A percentile compares a stretch with the other conserved stretches of the same genome.
These are phyloP conservation scores for Esperia sulphurella DNA, from an alignment of 2,888 invertebrate species.

Conservation along the genomic window DNA sequence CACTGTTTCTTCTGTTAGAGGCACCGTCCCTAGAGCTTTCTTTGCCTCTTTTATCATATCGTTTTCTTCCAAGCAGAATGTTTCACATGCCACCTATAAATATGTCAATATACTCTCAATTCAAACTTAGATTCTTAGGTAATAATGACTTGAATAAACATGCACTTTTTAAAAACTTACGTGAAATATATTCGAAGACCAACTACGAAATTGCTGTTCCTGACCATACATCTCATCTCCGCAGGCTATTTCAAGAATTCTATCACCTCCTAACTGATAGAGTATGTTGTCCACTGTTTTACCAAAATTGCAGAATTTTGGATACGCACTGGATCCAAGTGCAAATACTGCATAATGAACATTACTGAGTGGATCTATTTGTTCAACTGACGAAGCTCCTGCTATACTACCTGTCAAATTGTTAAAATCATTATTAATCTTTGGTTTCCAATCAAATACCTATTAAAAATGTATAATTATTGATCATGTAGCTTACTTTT, in stretches of 20 bases:
- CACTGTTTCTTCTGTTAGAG: slow-evolving; percentile 86
- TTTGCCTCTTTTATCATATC: slow-evolving; percentile 90
- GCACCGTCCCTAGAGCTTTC: slow-evolving; percentile 85
- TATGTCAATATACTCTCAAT: background rate
- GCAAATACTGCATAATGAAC: slow-evolving; percentile 96
- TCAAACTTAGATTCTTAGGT: background rate
- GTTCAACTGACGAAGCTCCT: slow-evolving; percentile 86
- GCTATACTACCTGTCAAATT: slow-evolving; percentile 82
- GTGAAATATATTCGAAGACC: slow-evolving; percentile 93
- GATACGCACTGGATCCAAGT: slow-evolving; percentile 96
- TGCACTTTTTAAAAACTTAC: slow-evolving; percentile 62
- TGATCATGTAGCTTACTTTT: slow-evolving; percentile 53
- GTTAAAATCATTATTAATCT: background rate
- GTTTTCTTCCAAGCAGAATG: slow-evolving; percentile 94
- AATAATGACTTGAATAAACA: background rate
- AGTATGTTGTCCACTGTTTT: slow-evolving; percentile 93
- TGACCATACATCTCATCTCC: slow-evolving; percentile 98
- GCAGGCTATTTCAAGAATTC: slow-evolving; percentile 86
- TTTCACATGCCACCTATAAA: slow-evolving; percentile 90
- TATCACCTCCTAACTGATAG: slow-evolving; percentile 93
- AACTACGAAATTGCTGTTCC: slow-evolving; percentile 93
- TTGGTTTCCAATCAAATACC: background rate
- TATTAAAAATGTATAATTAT: background rate
- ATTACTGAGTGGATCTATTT: slow-evolving; percentile 92
- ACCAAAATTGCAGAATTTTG: slow-evolving; percentile 96